These are phyloP conservation scores for Hetaerina americana DNA, from an alignment of 1,140 invertebrate genomes.

Conservation along the genomic window DNA sequence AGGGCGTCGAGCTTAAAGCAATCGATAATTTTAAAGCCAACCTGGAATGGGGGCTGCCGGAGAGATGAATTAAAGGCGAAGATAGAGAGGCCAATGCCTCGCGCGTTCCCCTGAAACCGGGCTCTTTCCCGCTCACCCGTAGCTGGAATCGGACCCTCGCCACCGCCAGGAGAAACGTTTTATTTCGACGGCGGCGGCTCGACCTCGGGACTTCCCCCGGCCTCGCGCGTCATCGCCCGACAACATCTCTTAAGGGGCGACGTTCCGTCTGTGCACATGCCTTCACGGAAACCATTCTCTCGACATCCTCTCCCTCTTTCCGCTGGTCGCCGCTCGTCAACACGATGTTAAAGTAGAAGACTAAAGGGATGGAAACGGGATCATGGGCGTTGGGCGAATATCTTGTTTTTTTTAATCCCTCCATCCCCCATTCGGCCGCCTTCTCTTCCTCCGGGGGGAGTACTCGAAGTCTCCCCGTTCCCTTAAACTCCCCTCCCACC, in stretches of 20 bases:
- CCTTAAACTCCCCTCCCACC: too few species aligned
- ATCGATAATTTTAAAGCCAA: background rate
- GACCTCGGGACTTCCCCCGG: too few species aligned
- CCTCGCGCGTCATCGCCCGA: too few species aligned
- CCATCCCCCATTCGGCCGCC: background rate
- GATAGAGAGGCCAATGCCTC: background rate
- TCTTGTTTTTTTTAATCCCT: background rate
- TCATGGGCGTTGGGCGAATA: background rate
- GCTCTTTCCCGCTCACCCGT: background rate
- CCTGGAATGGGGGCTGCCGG: background rate
- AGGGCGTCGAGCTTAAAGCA: background rate
- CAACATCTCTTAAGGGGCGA: background rate
- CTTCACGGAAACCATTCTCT: too few species aligned
- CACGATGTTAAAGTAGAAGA: background rate
- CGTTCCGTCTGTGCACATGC: background rate
- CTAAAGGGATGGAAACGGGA: background rate
- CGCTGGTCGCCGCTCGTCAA: background rate
- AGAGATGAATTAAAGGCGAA: background rate
- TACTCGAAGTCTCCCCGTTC: background rate
- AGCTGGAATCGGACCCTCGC: background rate
- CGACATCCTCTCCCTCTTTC: background rate
- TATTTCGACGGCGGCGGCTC: too few species aligned
- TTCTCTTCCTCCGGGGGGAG: background rate
- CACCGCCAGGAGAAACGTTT: too few species aligned
- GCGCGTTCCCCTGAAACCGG: too few species aligned